These are phyloP conservation scores for Gobius niger DNA, from an alignment of 2,113 vertebrate genomes.

Conservation along the genomic window DNA sequence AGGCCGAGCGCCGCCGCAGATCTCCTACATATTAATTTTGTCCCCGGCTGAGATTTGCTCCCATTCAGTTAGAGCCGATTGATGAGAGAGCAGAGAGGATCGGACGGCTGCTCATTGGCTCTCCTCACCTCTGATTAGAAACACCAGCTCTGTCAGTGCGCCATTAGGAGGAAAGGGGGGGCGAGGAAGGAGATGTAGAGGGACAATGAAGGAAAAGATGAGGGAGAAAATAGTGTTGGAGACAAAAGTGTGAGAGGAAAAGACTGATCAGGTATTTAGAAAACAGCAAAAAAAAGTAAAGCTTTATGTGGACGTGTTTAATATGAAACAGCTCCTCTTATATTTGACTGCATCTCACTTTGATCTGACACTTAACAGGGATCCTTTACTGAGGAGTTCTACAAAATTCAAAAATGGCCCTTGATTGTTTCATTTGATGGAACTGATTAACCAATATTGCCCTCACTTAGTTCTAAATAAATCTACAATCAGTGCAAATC, in stretches of 20 bases:
- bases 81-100: constrained; percentile 98
- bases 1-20: constrained; percentile 81
- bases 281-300: background rate
- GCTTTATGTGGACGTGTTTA: background rate
- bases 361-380: background rate
- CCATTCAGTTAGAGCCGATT: constrained; percentile 99
- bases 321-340: too few species aligned
- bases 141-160: constrained; percentile 87
- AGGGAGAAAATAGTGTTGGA: constrained; percentile 48
- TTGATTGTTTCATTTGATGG: too few species aligned
- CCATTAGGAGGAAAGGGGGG: constrained; percentile 77
- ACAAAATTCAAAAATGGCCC: too few species aligned
- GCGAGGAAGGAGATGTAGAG: constrained; percentile 54
- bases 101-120: constrained; percentile 96
- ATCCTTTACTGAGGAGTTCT: background rate
- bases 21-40: constrained; percentile 99
- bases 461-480: too few species aligned
- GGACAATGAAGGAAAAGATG: constrained; percentile 59
- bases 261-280: background rate
- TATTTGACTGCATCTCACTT: background rate
- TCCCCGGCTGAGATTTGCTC: constrained; percentile 86
- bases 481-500: too few species aligned
- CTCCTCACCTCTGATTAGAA: constrained; percentile 99
- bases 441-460: too few species aligned
- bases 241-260: constrained; percentile 14